Conservation (phyloP, 2,797 vertebrate species). For the Zenarchopterus dispar region DNA sequence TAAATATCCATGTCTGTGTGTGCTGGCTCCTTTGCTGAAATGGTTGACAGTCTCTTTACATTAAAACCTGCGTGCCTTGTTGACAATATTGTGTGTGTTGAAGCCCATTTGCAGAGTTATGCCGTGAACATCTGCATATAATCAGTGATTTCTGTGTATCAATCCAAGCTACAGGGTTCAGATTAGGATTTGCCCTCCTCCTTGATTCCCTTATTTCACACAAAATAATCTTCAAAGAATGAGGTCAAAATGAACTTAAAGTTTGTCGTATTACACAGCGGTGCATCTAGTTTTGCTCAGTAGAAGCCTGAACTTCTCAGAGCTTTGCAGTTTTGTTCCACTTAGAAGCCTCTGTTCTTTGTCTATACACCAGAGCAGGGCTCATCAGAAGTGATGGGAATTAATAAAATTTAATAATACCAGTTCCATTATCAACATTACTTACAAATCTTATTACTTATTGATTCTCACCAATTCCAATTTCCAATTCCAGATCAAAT, state of each 20-base stretch:
- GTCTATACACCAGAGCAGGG: too few species aligned
- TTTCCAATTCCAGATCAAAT: too few species aligned
- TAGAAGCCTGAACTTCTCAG: too few species aligned
- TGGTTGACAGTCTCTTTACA: conserved; percentile 2
- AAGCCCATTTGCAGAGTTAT: conserved; percentile 26
- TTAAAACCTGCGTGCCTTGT: not conserved
- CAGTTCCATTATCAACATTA: too few species aligned
- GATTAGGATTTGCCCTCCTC: conserved; percentile 19
- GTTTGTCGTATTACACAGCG: not conserved
- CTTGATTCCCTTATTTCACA: conserved; percentile 4
- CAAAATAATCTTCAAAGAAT: conserved; percentile 6
- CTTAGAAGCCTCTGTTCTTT: too few species aligned
- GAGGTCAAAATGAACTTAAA: not conserved
- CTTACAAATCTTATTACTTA: too few species aligned
- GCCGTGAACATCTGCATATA: conserved; percentile 34
- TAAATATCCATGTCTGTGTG: conserved; percentile 16
- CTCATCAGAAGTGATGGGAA: not conserved
- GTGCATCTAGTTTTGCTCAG: too few species aligned
- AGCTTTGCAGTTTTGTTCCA: too few species aligned
- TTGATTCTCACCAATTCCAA: too few species aligned
- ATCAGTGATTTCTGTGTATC: conserved; percentile 54
- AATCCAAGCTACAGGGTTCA: conserved; percentile 52
- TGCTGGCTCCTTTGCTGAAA: conserved; percentile 1
- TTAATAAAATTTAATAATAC: too few species aligned
- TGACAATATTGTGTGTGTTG: conserved; percentile 24